Percentiles rank a stretch among this genome's conserved stretches.
Evolutionary conservation across 2,113 vertebrate species (phyloP).

Genomic region (Paralichthys olivaceus): DNA sequence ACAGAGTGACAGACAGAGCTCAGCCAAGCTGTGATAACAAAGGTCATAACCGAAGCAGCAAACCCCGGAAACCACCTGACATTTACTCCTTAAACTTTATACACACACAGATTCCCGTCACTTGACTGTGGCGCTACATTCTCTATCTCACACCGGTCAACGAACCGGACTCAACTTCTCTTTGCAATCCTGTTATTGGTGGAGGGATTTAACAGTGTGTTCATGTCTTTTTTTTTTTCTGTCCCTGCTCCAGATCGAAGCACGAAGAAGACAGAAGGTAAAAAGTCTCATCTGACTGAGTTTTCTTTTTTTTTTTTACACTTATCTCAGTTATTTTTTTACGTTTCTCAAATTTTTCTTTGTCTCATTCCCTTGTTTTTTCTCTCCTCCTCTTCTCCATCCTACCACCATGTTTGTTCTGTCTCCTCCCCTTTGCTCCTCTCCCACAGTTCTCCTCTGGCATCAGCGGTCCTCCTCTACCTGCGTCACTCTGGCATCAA

Average conservation of each 20-base stretch:
- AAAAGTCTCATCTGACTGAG: background rate
- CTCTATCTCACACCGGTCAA: background rate
- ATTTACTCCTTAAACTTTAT: background rate
- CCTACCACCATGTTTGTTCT: background rate
- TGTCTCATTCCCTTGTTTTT: background rate
- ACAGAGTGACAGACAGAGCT: constrained; percentile 35
- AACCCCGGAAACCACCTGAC: constrained; percentile 58
- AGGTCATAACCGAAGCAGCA: constrained; percentile 51
- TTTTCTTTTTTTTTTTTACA: background rate
- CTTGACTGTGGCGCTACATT: constrained; percentile 38
- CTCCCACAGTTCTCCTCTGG: constrained; percentile 85
- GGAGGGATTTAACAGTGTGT: background rate
- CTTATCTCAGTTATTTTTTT: background rate
- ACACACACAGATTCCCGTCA: constrained; percentile 34
- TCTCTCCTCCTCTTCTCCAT: background rate
- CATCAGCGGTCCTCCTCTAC: constrained; percentile 88
- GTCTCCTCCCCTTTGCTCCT: background rate
- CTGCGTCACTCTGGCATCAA: constrained; percentile 90
- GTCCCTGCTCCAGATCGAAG: constrained; percentile 70
- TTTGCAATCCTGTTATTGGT: too few species aligned
- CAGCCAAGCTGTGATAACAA: constrained; percentile 50
- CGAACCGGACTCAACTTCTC: background rate
- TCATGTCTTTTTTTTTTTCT: constrained; percentile 24
- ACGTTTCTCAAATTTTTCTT: too few species aligned
- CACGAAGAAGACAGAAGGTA: constrained; percentile 82